Evolutionary conservation across 1,140 invertebrate species (phyloP).

Genomic region (Pteromalus puparum): DNA sequence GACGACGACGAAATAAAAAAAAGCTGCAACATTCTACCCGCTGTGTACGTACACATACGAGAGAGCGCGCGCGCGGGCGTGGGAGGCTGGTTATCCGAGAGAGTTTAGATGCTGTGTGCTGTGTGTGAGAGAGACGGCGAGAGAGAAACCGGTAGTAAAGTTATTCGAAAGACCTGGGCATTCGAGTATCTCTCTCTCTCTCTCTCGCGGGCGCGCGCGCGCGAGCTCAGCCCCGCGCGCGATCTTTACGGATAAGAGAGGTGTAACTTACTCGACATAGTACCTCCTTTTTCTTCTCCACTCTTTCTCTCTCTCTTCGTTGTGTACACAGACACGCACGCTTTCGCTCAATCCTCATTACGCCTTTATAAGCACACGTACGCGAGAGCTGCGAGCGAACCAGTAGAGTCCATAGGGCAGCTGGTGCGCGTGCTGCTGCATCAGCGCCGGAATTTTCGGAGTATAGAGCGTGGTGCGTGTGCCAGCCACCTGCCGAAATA

Average conservation of each 20-base stretch:
- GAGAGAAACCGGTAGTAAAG: constrained; percentile 73
- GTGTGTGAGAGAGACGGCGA: constrained; percentile 36
- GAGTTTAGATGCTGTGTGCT: constrained; percentile 25
- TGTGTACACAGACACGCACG: background rate
- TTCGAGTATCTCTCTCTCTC: constrained; percentile 59
- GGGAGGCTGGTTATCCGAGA: constrained; percentile 48
- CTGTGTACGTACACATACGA: background rate
- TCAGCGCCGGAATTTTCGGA: background rate
- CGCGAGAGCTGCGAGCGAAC: too few relatives aligned
- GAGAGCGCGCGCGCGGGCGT: constrained; percentile 20
- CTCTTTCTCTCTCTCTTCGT: constrained; percentile 25
- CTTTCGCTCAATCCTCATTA: background rate
- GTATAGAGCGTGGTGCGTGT: constrained; percentile 16
- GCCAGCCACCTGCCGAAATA: constrained; percentile 71
- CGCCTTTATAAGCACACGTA: background rate
- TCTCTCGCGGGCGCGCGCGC: background rate
- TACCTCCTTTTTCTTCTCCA: background rate
- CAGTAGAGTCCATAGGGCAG: background rate
- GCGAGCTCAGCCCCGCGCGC: constrained; percentile 57
- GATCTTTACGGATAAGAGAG: constrained; percentile 72
- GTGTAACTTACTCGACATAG: constrained; percentile 70
- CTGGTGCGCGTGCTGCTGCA: background rate
- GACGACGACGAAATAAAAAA: background rate
- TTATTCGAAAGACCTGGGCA: constrained; percentile 67
- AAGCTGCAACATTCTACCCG: background rate